phyloP scores from a whole-genome alignment of 35 echinoderm and acorn worm genomes.

The Ophioderma brevispina region DNA sequence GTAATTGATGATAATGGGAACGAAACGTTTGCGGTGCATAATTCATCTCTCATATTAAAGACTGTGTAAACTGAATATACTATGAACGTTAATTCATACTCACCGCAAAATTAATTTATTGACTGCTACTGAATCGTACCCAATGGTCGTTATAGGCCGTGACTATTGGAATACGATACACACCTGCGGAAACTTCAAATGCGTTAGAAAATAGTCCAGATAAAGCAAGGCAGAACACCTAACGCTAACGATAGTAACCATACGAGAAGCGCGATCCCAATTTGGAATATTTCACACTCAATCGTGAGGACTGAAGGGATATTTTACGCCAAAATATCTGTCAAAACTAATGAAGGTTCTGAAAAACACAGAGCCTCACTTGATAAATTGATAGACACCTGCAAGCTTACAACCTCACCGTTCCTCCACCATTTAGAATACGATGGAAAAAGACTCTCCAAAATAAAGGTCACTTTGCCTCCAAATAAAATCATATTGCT shows the following conservation, averaged over 20 bases:
- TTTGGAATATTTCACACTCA: slow-evolving; percentile 5
- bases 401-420: not conserved
- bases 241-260: slow-evolving; percentile 41
- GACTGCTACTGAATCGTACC: not conserved
- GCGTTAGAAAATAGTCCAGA: not conserved
- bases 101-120: not conserved
- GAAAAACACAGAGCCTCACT: slow-evolving; percentile 7
- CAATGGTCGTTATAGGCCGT: not conserved
- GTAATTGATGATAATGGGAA: not conserved
- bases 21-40: not conserved
- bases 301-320: not conserved
- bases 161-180: not conserved
- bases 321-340: not conserved
- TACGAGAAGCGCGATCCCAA: not conserved
- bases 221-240: slow-evolving; percentile 28
- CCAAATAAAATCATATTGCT: slow-evolving; percentile 56
- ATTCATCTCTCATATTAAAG: not conserved
- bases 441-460: slow-evolving; percentile 22
- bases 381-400: not conserved
- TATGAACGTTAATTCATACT: not conserved
- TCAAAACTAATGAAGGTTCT: slow-evolving; percentile 3
- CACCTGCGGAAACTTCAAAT: slow-evolving; percentile 55
- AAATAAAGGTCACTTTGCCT: slow-evolving; percentile 37
- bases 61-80: not conserved
- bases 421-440: not conserved